These are phyloP conservation scores for Microtus richardsoni DNA, from an alignment of 2,113 vertebrate species.

Conservation along the genomic window DNA sequence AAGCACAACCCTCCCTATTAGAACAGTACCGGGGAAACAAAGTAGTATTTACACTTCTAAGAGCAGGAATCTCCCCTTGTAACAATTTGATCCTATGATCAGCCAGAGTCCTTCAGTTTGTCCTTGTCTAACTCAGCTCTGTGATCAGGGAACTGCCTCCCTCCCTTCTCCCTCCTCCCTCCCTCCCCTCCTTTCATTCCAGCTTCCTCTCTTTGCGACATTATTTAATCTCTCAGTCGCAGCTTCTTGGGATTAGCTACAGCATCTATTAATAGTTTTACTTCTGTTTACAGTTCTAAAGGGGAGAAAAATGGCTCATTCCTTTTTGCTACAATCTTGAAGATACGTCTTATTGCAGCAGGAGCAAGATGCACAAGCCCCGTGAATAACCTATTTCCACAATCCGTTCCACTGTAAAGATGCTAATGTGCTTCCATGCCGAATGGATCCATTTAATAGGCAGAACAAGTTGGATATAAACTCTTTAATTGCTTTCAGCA, in stretches of 20 bases:
- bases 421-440: conserved; percentile 77
- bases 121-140: conserved; percentile 66
- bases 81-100: conserved; percentile 24
- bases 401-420: conserved; percentile 70
- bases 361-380: conserved; percentile 61
- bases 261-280: conserved; percentile 79
- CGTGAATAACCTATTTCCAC: conserved; percentile 78
- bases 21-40: conserved; percentile 42
- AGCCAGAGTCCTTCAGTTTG: conserved; percentile 66
- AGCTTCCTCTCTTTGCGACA: conserved; percentile 59
- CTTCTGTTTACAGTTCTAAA: conserved; percentile 74
- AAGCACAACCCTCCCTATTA: conserved; percentile 54
- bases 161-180: neutral
- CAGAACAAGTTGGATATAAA: conserved; percentile 80
- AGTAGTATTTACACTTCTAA: conserved; percentile 54
- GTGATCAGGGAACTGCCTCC: conserved; percentile 19
- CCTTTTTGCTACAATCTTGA: conserved; percentile 60
- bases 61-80: conserved; percentile 6
- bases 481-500: conserved; percentile 83
- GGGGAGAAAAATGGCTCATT: conserved; percentile 66
- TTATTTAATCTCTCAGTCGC: conserved; percentile 80
- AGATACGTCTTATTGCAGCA: conserved; percentile 72
- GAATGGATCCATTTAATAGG: conserved; percentile 80
- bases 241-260: conserved; percentile 82
- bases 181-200: neutral